phyloP scores from a whole-genome alignment of 2,113 vertebrate species.

The Paradisaea rubra region DNA sequence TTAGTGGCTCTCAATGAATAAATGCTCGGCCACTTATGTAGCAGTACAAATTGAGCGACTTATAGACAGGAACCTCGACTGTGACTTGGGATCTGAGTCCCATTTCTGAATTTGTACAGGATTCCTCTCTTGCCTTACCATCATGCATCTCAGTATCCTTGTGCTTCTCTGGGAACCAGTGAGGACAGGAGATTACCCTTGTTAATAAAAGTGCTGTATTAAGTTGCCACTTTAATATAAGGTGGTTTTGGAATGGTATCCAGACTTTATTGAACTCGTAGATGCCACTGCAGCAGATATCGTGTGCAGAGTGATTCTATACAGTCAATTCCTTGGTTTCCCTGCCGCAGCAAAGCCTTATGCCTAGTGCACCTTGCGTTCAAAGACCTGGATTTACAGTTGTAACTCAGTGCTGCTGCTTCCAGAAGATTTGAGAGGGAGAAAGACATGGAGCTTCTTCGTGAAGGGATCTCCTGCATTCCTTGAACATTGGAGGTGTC shows the following conservation, averaged over 20 bases:
- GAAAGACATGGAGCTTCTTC: neutral
- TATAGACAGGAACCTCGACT: rapidly evolving
- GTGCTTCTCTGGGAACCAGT: neutral
- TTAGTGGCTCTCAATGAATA: neutral
- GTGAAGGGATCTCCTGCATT: neutral
- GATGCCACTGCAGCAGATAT: neutral
- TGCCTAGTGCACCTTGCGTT: neutral
- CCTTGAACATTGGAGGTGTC: neutral
- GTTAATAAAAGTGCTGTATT: neutral
- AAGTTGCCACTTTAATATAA: neutral
- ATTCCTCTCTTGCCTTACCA: neutral
- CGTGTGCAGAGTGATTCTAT: rapidly evolving
- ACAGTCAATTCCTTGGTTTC: neutral
- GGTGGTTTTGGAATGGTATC: neutral
- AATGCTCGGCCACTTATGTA: rapidly evolving
- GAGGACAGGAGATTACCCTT: neutral
- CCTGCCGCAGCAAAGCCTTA: neutral
- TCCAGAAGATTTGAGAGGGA: neutral
- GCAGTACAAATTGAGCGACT: neutral
- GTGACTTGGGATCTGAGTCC: neutral
- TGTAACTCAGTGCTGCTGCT: neutral
- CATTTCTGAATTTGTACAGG: neutral
- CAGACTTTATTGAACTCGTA: neutral
- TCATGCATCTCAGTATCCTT: neutral
- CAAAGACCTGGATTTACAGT: neutral